These are phyloP conservation scores for Leucoraja ocellata DNA, from an alignment of 2,797 vertebrate genomes.

Conservation along the genomic window DNA sequence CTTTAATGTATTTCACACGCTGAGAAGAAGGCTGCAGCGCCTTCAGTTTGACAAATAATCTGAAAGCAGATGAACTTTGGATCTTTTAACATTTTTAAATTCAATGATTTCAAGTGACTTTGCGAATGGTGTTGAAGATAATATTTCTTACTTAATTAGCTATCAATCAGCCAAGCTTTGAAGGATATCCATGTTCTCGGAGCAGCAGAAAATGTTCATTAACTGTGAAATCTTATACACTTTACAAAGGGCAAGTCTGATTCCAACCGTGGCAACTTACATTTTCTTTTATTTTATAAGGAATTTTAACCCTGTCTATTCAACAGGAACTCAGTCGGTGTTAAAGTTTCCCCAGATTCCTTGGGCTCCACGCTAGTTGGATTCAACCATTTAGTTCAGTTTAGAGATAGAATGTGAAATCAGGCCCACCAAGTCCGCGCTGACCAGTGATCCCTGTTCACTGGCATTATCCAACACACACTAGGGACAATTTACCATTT, in stretches of 20 bases:
- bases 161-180: constrained; percentile 17
- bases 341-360: neutral
- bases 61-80: constrained; percentile 1
- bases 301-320: neutral
- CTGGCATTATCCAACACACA: too few relatives aligned
- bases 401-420: too few relatives aligned
- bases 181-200: neutral
- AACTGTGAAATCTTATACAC: neutral
- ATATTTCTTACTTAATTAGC: constrained; percentile 3
- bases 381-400: neutral
- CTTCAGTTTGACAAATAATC: neutral
- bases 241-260: neutral
- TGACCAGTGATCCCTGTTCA: too few relatives aligned
- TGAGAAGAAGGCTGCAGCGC: neutral
- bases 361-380: neutral
- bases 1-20: neutral
- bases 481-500: too few relatives aligned
- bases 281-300: neutral
- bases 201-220: neutral
- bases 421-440: too few relatives aligned
- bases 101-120: neutral
- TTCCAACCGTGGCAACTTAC: neutral
- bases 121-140: neutral
- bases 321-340: neutral
- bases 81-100: neutral